A percentile compares a stretch with the other conserved stretches of the same genome.
Evolutionary conservation across 92 coral and sea anemone genomes (phyloP).

Genomic region (Parazoanthus swiftii): DNA sequence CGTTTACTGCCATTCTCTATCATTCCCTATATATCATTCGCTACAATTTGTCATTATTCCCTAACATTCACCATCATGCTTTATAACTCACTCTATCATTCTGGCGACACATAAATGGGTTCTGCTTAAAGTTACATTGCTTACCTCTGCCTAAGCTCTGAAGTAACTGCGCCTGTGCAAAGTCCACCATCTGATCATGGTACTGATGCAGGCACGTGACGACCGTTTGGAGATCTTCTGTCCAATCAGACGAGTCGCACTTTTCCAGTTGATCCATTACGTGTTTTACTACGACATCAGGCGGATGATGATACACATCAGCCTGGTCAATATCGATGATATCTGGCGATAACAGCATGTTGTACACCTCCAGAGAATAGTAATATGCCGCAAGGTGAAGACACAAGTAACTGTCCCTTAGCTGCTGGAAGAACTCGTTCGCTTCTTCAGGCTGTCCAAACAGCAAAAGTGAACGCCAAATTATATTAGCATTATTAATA

Average conservation of each 20-base stretch:
- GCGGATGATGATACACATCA: slow-evolving; percentile 68
- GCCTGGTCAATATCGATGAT: slow-evolving; percentile 52
- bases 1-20: too few relatives aligned
- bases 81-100: too few relatives aligned
- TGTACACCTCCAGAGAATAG: slow-evolving; percentile 84
- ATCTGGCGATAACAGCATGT: slow-evolving; percentile 40
- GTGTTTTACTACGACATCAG: slow-evolving; percentile 82
- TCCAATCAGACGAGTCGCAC: slow-evolving; percentile 57
- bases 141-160: slow-evolving; percentile 92
- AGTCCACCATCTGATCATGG: slow-evolving; percentile 92
- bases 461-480: neutral
- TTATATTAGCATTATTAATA: neutral
- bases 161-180: slow-evolving; percentile 90
- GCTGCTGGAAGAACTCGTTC: slow-evolving; percentile 67
- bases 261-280: slow-evolving; percentile 62
- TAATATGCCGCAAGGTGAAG: slow-evolving; percentile 90
- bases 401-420: slow-evolving; percentile 68
- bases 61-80: too few relatives aligned
- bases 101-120: too few relatives aligned
- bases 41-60: too few relatives aligned
- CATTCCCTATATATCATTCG: too few relatives aligned
- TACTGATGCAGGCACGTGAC: slow-evolving; percentile 62
- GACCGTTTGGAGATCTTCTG: slow-evolving; percentile 57
- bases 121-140: neutral
- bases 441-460: slow-evolving; percentile 71